Conservation (phyloP, 2,888 invertebrate genomes). For the Xestia c-nigrum region DNA sequence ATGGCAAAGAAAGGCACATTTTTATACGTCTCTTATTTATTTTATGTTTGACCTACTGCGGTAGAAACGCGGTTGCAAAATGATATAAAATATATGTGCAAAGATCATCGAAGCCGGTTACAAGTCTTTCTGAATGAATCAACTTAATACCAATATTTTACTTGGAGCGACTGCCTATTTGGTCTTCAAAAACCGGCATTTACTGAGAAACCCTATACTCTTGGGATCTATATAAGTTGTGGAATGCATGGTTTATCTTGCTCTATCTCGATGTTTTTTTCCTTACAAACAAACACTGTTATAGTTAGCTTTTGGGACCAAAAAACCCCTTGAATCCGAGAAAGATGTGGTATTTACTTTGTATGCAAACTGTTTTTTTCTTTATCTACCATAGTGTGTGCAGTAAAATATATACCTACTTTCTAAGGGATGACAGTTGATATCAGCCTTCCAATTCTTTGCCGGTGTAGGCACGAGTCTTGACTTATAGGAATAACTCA, state of each 20-base stretch:
- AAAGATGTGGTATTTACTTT: background rate
- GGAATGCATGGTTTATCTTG: background rate
- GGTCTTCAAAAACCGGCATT: background rate
- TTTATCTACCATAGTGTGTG: background rate
- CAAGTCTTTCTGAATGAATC: background rate
- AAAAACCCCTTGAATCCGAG: background rate
- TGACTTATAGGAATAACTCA: background rate
- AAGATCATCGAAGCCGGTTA: background rate
- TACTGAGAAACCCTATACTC: background rate
- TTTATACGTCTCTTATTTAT: conserved; percentile 16
- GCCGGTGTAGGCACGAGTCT: background rate
- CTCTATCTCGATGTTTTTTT: background rate
- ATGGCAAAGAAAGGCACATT: conserved; percentile 3
- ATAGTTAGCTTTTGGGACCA: background rate
- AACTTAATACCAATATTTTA: background rate
- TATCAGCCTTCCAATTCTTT: background rate
- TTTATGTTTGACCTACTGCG: conserved; percentile 1
- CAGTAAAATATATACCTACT: background rate
- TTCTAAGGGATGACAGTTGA: background rate
- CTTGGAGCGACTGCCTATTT: background rate
- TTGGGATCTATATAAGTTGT: background rate
- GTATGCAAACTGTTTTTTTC: background rate
- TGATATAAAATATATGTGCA: background rate
- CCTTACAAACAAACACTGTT: background rate
- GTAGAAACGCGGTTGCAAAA: background rate